A percentile compares a stretch with the other conserved stretches of the same genome.
phyloP scores from a whole-genome alignment of 2,888 invertebrate species.

The Fragum whitleyi region DNA sequence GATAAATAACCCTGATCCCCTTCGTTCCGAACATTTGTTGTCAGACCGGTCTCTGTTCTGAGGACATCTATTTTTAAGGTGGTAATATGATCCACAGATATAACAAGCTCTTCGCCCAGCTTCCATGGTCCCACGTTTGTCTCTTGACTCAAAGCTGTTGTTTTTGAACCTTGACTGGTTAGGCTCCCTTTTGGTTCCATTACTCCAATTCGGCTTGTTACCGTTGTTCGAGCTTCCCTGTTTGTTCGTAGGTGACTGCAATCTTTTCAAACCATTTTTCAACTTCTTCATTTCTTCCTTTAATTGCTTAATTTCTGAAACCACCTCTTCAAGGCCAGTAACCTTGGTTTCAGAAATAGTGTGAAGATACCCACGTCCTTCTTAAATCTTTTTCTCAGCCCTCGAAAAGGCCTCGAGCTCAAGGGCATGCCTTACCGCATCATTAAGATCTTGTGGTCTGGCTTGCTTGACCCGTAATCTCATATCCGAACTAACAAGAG shows the following conservation, averaged over 20 bases:
- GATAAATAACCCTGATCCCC: constrained; percentile 1
- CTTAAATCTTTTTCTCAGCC: constrained; percentile 1
- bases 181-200: too few species aligned
- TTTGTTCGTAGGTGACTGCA: neutral
- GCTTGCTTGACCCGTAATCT: constrained; percentile 1
- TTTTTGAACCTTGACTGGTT: too few species aligned
- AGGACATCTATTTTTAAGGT: neutral
- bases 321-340: too few species aligned
- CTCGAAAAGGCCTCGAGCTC: too few species aligned
- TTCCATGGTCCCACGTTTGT: neutral
- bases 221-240: neutral
- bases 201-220: neutral
- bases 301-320: constrained; percentile 12
- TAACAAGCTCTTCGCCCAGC: neutral
- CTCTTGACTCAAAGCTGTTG: too few species aligned
- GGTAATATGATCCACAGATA: neutral
- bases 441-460: neutral
- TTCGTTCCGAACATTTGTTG: neutral
- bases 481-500: too few species aligned
- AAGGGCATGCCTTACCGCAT: too few species aligned
- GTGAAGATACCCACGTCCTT: neutral
- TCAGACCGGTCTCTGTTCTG: neutral
- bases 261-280: constrained; percentile 1
- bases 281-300: neutral
- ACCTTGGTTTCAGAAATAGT: too few species aligned